phyloP scores from a whole-genome alignment of 2,888 invertebrate species.

The Eupithecia dodoneata region DNA sequence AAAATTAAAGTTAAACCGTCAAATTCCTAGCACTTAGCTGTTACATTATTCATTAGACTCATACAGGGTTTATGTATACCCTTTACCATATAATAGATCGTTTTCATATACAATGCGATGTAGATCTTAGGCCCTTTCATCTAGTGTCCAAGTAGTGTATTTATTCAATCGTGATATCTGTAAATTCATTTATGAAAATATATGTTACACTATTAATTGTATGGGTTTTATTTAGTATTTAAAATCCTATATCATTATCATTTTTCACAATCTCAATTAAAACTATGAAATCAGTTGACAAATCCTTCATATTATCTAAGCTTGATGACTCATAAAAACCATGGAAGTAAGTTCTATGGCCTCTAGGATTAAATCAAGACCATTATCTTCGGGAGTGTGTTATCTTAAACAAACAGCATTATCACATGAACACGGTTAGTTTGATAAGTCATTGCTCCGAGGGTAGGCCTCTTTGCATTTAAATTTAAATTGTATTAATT shows the following conservation, averaged over 20 bases:
- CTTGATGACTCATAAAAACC: conserved; percentile 15
- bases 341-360: conserved; percentile 27
- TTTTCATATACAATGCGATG: conserved; percentile 48
- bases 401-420: conserved; percentile 66
- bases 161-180: conserved; percentile 75
- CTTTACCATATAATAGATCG: conserved; percentile 39
- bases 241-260: conserved; percentile 44
- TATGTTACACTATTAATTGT: conserved; percentile 78
- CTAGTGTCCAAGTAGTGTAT: conserved; percentile 60
- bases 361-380: conserved; percentile 49
- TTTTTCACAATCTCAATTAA: conserved; percentile 7
- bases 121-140: conserved; percentile 49
- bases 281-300: not conserved
- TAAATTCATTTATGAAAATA: conserved; percentile 80
- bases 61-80: conserved; percentile 42
- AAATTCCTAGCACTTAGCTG: conserved; percentile 60
- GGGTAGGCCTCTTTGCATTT: conserved; percentile 50
- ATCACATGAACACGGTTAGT: conserved; percentile 53
- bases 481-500: conserved; percentile 53
- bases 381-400: conserved; percentile 51
- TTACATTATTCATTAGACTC: conserved; percentile 38
- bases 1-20: conserved; percentile 50
- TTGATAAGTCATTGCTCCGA: conserved; percentile 49
- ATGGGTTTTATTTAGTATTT: conserved; percentile 77
- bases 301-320: conserved; percentile 6